Percentiles rank a stretch among this genome's conserved stretches.
Evolutionary conservation across 2,888 invertebrate genomes (phyloP).

Genomic region (Ceriagrion tenellum): DNA sequence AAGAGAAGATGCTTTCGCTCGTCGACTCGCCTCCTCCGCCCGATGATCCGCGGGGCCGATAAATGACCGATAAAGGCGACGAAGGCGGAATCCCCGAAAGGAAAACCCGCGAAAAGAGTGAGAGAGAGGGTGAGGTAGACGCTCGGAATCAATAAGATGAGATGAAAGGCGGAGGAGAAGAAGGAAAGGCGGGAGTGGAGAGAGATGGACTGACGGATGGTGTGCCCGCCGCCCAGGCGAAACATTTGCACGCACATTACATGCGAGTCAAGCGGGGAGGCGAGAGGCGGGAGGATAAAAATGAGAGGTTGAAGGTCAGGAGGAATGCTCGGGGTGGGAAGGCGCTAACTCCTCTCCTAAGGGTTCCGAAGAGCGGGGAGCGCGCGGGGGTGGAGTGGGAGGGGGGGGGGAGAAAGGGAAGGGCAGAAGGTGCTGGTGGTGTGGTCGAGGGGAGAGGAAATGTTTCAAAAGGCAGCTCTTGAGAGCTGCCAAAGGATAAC

Average conservation of each 20-base stretch:
- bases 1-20: background rate
- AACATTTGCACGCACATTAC: conserved; percentile 39
- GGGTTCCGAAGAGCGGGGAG: background rate
- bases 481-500: conserved; percentile 64
- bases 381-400: background rate
- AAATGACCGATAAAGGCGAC: background rate
- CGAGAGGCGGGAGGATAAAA: background rate
- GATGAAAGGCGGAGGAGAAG: background rate
- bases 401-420: background rate
- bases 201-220: background rate
- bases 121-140: background rate
- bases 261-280: background rate
- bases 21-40: background rate
- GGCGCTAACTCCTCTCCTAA: background rate
- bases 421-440: background rate
- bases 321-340: background rate
- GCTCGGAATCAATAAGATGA: background rate
- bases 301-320: conserved; percentile 24
- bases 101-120: too few relatives aligned
- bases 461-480: conserved; percentile 55
- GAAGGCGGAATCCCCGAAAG: background rate
- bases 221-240: background rate
- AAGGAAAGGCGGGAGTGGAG: background rate
- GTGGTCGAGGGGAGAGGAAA: background rate
- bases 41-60: background rate